These are phyloP conservation scores for Drosophila robusta DNA, from an alignment of 2,888 invertebrate species.

Conservation along the genomic window DNA sequence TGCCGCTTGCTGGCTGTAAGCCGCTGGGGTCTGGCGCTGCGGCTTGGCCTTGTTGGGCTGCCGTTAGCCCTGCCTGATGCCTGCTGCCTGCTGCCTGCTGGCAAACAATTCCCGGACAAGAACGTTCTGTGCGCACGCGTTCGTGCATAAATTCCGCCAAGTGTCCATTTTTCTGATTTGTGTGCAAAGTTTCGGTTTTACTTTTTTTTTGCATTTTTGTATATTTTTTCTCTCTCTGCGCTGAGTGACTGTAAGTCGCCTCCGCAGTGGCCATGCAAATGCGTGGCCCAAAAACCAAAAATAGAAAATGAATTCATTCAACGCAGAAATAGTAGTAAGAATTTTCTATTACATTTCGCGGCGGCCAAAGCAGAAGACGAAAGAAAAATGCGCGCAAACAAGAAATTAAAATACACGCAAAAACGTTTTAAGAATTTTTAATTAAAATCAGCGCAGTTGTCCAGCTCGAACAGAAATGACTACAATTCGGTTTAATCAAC, in stretches of 20 bases:
- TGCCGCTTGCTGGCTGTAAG: slow-evolving; percentile 35
- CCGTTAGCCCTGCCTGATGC: slow-evolving; percentile 18
- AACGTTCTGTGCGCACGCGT: slow-evolving; percentile 75
- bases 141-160: slow-evolving; percentile 80
- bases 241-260: slow-evolving; percentile 49
- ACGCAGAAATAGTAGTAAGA: slow-evolving; percentile 72
- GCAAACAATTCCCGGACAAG: slow-evolving; percentile 69
- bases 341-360: slow-evolving; percentile 77
- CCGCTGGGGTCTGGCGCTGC: slow-evolving; percentile 23
- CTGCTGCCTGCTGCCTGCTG: slow-evolving; percentile 28
- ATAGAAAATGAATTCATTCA: slow-evolving; percentile 79
- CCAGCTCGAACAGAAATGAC: slow-evolving; percentile 22
- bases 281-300: slow-evolving; percentile 46
- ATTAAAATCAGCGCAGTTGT: slow-evolving; percentile 62
- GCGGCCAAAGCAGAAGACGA: slow-evolving; percentile 38
- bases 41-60: slow-evolving; percentile 41
- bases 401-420: slow-evolving; percentile 74
- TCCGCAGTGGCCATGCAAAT: slow-evolving; percentile 65
- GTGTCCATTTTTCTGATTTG: slow-evolving; percentile 81
- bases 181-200: slow-evolving; percentile 69
- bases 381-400: slow-evolving; percentile 55
- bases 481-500: slow-evolving; percentile 68
- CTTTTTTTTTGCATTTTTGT: slow-evolving; percentile 24
- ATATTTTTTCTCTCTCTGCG: slow-evolving; percentile 1
- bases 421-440: slow-evolving; percentile 78